Evolutionary conservation across 2,888 invertebrate species (phyloP).

Genomic region (Nebria brevicollis): DNA sequence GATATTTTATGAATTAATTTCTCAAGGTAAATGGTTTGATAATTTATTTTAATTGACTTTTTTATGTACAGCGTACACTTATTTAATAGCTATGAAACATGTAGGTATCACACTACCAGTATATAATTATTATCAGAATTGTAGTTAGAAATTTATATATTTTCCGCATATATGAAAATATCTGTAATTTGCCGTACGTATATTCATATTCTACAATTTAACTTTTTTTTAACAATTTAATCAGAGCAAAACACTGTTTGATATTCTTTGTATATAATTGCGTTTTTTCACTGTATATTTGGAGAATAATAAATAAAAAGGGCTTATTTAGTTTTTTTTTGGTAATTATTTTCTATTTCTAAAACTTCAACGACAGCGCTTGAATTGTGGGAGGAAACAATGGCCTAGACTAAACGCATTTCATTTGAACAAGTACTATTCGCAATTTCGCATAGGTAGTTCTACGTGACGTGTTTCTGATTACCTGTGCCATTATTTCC

Average conservation of each 20-base stretch:
- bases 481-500: conserved; percentile 43
- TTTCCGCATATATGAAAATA: too few relatives aligned
- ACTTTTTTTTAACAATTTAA: too few relatives aligned
- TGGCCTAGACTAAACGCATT: neutral
- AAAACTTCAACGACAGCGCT: neutral
- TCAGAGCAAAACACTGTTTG: too few relatives aligned
- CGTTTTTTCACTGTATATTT: too few relatives aligned
- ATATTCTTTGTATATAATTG: too few relatives aligned
- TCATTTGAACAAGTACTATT: neutral
- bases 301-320: neutral
- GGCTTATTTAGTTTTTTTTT: neutral
- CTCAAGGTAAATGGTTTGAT: neutral
- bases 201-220: too few relatives aligned
- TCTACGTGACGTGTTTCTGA: conserved; percentile 25
- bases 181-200: too few relatives aligned
- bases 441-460: neutral
- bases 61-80: neutral
- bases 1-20: conserved; percentile 11
- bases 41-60: neutral
- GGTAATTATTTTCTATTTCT: neutral
- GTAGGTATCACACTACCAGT: neutral
- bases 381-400: conserved; percentile 11
- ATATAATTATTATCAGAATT: too few relatives aligned
- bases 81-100: neutral
- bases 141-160: too few relatives aligned